These are phyloP conservation scores for Phengaris alcon DNA, from an alignment of 2,888 invertebrate genomes.

Conservation along the genomic window DNA sequence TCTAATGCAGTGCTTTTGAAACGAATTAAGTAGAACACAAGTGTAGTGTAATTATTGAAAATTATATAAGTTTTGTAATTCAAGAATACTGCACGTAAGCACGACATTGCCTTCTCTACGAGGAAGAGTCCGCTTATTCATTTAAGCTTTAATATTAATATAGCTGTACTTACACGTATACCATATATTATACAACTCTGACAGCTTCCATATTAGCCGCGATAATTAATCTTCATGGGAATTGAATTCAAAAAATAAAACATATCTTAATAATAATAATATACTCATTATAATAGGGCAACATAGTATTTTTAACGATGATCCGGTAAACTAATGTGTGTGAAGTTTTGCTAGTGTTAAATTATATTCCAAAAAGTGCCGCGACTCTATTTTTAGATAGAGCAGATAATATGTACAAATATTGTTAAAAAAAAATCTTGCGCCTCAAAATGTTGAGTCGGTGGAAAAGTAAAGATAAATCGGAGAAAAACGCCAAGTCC, in stretches of 20 bases:
- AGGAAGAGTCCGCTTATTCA: not conserved
- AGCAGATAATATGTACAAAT: conserved; percentile 31
- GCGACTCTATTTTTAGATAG: conserved; percentile 34
- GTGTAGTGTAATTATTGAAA: conserved; percentile 2
- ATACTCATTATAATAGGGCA: conserved; percentile 26
- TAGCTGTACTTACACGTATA: not conserved
- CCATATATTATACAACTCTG: conserved; percentile 1
- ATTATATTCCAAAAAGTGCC: conserved; percentile 29
- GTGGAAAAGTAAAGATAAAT: conserved; percentile 92
- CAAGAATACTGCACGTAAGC: not conserved
- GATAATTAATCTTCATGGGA: conserved; percentile 23
- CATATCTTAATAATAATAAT: conserved; percentile 30
- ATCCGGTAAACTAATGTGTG: conserved; percentile 1
- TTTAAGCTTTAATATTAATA: conserved; percentile 22
- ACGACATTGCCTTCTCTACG: not conserved
- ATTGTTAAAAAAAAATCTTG: conserved; percentile 29
- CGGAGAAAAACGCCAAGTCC: conserved; percentile 82
- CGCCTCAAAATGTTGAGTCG: conserved; percentile 84
- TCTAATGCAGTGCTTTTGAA: conserved; percentile 22
- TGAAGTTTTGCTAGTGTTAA: conserved; percentile 20
- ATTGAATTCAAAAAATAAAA: conserved; percentile 29
- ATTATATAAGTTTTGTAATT: not conserved
- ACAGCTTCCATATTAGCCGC: conserved; percentile 28
- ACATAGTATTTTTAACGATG: conserved; percentile 28
- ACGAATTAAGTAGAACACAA: conserved; percentile 12